Evolutionary conservation across 1,140 invertebrate genomes (phyloP).

Genomic region (Drosophila sp.): DNA sequence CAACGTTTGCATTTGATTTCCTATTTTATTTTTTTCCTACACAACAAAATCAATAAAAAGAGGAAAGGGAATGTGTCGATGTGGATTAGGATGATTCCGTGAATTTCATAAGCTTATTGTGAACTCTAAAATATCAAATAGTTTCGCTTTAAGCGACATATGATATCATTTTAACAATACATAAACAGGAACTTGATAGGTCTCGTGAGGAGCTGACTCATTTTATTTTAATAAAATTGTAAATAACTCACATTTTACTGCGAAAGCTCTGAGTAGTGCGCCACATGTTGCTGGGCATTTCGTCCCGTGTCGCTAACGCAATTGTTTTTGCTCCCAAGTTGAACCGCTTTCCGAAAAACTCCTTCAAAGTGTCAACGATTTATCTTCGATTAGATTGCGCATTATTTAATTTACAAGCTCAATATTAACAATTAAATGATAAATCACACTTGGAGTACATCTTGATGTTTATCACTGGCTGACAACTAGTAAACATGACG

Average conservation of each 20-base stretch:
- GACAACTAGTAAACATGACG: slow-evolving; percentile 13
- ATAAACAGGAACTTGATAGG: slow-evolving; percentile 26
- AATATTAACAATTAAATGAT: slow-evolving; percentile 12
- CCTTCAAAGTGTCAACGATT: background rate
- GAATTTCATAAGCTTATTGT: background rate
- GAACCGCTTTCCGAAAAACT: background rate
- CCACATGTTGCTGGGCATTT: slow-evolving; percentile 64
- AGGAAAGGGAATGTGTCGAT: background rate
- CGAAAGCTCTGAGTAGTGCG: slow-evolving; percentile 50
- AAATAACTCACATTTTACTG: background rate
- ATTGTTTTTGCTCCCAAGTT: slow-evolving; percentile 7
- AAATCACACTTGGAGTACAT: slow-evolving; percentile 10
- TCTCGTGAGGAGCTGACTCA: slow-evolving; percentile 19
- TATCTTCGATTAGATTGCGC: slow-evolving; percentile 32
- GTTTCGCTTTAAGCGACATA: background rate
- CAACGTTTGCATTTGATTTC: slow-evolving; percentile 44
- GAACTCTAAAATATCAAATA: background rate
- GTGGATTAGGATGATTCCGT: background rate
- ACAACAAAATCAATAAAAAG: slow-evolving; percentile 28
- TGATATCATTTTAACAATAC: slow-evolving; percentile 33
- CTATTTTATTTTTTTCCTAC: slow-evolving; percentile 1
- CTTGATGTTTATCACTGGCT: slow-evolving; percentile 11
- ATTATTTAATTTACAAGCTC: slow-evolving; percentile 14
- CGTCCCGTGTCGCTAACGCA: slow-evolving; percentile 47
- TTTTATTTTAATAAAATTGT: background rate